These are phyloP conservation scores for Junonia oenone DNA, from an alignment of 2,888 invertebrate species.

Conservation along the genomic window DNA sequence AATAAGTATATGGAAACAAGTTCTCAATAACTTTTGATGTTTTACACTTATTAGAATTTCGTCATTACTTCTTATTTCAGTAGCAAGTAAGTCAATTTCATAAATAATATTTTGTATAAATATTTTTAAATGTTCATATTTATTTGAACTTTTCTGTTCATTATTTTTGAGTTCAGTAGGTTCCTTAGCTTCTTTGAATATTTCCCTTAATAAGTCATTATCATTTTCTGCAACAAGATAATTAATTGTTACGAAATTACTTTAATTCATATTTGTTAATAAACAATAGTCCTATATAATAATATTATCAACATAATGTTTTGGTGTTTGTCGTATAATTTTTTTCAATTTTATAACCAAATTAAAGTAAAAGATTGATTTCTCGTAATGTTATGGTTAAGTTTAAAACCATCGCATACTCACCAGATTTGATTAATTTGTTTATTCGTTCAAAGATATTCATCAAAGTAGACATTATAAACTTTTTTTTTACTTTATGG, in stretches of 20 bases:
- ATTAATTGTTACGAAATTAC: not conserved
- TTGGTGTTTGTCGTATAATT: not conserved
- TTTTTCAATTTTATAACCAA: too few species aligned
- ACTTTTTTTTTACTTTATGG: not conserved
- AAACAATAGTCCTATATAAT: too few species aligned
- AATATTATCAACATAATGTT: too few species aligned
- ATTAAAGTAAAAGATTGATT: too few species aligned
- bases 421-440: conserved; percentile 46
- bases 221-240: conserved; percentile 48
- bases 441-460: conserved; percentile 43
- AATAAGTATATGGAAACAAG: conserved; percentile 81
- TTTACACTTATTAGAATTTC: conserved; percentile 81
- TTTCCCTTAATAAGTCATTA: conserved; percentile 39
- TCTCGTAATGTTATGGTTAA: too few species aligned
- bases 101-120: conserved; percentile 64
- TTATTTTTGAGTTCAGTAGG: conserved; percentile 2
- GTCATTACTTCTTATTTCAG: conserved; percentile 46
- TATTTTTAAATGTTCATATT: conserved; percentile 46
- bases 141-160: conserved; percentile 23
- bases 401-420: conserved; percentile 6
- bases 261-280: not conserved
- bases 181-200: conserved; percentile 23
- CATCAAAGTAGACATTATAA: not conserved
- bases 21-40: conserved; percentile 82
- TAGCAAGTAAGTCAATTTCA: conserved; percentile 58